Percentiles rank a stretch among this genome's conserved stretches.
These are phyloP conservation scores for Apamea monoglypha DNA, from an alignment of 2,888 invertebrate genomes.

Conservation along the genomic window DNA sequence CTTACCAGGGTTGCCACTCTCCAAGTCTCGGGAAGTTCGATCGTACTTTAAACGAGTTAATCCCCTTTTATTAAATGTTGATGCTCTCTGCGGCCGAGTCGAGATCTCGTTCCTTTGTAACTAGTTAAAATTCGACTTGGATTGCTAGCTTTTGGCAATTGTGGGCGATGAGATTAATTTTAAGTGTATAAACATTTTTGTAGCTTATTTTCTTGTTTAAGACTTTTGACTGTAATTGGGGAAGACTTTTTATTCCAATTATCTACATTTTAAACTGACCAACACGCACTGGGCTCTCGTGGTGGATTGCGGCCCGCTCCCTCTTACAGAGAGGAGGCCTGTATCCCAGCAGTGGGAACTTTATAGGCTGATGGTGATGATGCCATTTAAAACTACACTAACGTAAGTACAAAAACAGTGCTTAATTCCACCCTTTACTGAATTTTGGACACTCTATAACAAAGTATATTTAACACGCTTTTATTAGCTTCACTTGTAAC, in stretches of 20 bases:
- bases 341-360: background rate
- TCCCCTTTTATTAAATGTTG: slow-evolving; percentile 88
- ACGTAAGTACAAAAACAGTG: background rate
- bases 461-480: background rate
- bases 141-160: slow-evolving; percentile 54
- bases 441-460: background rate
- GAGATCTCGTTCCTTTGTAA: slow-evolving; percentile 79
- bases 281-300: background rate
- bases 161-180: slow-evolving; percentile 37
- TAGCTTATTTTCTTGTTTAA: background rate
- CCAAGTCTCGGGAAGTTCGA: slow-evolving; percentile 81
- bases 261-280: background rate
- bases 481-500: too few species aligned
- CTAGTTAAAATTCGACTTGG: slow-evolving; percentile 63
- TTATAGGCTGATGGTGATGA: too few species aligned
- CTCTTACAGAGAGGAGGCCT: background rate
- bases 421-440: background rate
- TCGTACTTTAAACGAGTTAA: slow-evolving; percentile 88
- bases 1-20: slow-evolving; percentile 74
- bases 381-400: background rate
- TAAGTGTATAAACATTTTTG: slow-evolving; percentile 2
- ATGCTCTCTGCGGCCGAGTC: slow-evolving; percentile 79
- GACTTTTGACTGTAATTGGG: background rate
- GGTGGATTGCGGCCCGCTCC: background rate
- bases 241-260: background rate